Evolutionary conservation across 2,888 invertebrate genomes (phyloP).

Genomic region (Encarsia formosa): DNA sequence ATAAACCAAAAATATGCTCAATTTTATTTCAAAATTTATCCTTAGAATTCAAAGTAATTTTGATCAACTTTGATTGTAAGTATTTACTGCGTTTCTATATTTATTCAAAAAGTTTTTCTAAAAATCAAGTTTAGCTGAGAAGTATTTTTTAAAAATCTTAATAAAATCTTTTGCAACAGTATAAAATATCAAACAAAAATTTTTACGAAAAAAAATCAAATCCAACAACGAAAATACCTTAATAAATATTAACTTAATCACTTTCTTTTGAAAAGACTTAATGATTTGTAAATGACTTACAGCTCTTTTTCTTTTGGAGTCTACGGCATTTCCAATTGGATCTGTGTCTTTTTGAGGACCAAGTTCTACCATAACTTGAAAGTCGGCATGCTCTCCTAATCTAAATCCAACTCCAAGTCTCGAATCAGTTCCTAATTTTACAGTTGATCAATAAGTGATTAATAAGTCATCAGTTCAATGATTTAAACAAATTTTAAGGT

Average conservation of each 20-base stretch:
- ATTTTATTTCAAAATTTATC: too few species aligned
- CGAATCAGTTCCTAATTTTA: constrained; percentile 68
- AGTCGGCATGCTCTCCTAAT: constrained; percentile 76
- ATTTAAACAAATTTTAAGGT: background rate
- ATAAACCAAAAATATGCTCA: too few species aligned
- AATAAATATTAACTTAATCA: too few species aligned
- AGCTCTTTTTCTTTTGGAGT: constrained; percentile 36
- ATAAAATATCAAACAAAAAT: background rate
- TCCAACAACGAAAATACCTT: background rate
- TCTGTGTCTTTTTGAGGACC: constrained; percentile 76
- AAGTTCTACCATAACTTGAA: constrained; percentile 71
- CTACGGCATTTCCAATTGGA: constrained; percentile 55
- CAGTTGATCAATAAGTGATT: background rate
- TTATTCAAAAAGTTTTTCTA: background rate
- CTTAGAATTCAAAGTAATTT: too few species aligned
- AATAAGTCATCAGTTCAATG: background rate
- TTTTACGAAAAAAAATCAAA: background rate
- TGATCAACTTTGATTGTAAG: too few species aligned
- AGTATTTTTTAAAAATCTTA: background rate
- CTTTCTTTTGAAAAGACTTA: too few species aligned
- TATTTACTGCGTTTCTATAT: too few species aligned
- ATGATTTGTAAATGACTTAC: constrained; percentile 27
- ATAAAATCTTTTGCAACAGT: background rate
- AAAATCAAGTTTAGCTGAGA: background rate
- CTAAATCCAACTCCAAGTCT: constrained; percentile 76